Conservation (phyloP, 2,888 invertebrate genomes). For the Limulus polyphemus region DNA sequence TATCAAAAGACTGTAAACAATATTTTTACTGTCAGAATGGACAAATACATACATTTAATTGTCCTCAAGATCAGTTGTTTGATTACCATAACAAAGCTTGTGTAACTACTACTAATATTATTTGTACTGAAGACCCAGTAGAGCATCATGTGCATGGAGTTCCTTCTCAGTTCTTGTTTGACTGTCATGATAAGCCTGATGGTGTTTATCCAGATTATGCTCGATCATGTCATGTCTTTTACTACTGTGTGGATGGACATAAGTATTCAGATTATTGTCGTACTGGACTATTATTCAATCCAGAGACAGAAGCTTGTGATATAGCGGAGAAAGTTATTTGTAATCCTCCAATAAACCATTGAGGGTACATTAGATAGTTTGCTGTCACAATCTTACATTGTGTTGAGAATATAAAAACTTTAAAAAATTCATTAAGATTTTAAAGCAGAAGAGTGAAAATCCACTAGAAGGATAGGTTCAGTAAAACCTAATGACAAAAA, state of each 20-base stretch:
- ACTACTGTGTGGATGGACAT: constrained; percentile 24
- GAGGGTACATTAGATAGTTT: too few relatives aligned
- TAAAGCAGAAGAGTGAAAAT: too few relatives aligned
- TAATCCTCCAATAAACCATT: not conserved
- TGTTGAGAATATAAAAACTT: too few relatives aligned
- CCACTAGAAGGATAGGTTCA: too few relatives aligned
- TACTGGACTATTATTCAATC: constrained; percentile 24
- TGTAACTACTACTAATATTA: constrained; percentile 6
- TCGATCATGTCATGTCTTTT: constrained; percentile 26
- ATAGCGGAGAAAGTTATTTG: constrained; percentile 26
- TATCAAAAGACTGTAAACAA: constrained; percentile 11
- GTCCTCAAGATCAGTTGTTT: constrained; percentile 20
- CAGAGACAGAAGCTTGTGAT: constrained; percentile 23
- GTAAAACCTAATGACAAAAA: too few relatives aligned
- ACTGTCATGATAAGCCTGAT: constrained; percentile 20
- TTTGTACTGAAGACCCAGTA: constrained; percentile 6
- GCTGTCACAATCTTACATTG: too few relatives aligned
- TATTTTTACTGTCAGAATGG: constrained; percentile 19
- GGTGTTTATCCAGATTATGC: constrained; percentile 26
- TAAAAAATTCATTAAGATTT: too few relatives aligned
- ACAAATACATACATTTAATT: constrained; percentile 9
- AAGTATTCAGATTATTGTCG: constrained; percentile 27
- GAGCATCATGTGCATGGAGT: constrained; percentile 18
- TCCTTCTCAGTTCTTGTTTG: constrained; percentile 16
- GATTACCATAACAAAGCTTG: constrained; percentile 11